Base-by-base conservation (phyloP, 2,797 vertebrate genomes). In the Threskiornis aethiopicus region DNA sequence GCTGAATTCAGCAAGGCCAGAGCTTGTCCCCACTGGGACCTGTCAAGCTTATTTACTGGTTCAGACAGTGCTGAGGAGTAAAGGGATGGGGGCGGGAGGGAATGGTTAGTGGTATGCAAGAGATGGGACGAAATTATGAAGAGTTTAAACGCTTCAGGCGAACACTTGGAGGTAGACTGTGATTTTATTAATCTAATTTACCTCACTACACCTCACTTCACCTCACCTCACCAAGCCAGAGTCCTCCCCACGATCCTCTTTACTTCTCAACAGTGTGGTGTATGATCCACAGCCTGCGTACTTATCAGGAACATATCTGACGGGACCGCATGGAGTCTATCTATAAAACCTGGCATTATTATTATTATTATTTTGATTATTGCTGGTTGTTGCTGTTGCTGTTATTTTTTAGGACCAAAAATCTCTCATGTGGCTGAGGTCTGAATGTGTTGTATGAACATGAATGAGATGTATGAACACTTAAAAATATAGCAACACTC, bases 311-410 rank as follows among this genome's bases (percentile, higher is more conserved):
- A 17, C 11, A 18, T 31, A 31, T 35, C 22, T 41, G 46, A 55
- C 0, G 3, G 22, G 33, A 37, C 22, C 0, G 0, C 16, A 49
- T 41, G 39, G 35, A 31, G 6, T 49, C 10, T 41, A 33, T 13
- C 12, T 37, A 11, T 31, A 84, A 73, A 41, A 18, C 5, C 39
- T 4, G 9, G 2, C 4, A 62, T 19, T 58, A 22, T 1, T 37
- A 39, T 21, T 57, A 4, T 16, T 55, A 42, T 25, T 62, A 21
- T n/a, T 11, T 28, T 47, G 11, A 17, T 37, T 28, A 31, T 22
- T 46, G n/a, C 21, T 78, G 4, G 33, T 26, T 42, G 31, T 51
- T 72, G n/a, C 25, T 81, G 16, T 5, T 73, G 6, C 2, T 80
- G 7, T 13, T 9, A 39, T n/a, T 42, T 58, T 58, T 88, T 85